Evolutionary conservation across 2,797 vertebrate genomes (phyloP).

Genomic region (Meda fulgida): DNA sequence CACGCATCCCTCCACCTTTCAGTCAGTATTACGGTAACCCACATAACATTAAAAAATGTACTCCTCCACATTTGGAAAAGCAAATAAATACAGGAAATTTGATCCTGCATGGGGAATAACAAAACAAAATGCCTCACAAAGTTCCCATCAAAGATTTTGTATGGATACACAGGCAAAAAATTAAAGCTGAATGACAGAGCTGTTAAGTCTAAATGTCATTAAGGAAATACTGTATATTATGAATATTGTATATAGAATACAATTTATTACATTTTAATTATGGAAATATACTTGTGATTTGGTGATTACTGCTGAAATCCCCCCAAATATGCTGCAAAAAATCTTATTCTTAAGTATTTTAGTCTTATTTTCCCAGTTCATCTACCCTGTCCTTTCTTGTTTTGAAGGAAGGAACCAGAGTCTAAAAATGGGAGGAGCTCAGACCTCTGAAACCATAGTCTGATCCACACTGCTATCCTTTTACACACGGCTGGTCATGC

Average conservation of each 20-base stretch:
- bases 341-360: background rate
- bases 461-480: conserved; percentile 34
- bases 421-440: conserved; percentile 4
- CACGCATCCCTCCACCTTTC: conserved; percentile 10
- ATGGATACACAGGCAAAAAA: conserved; percentile 13
- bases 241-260: background rate
- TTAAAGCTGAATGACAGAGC: background rate
- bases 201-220: background rate
- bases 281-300: background rate
- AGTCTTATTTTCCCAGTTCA: background rate
- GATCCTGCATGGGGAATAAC: conserved; percentile 36
- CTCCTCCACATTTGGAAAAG: conserved; percentile 52
- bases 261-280: background rate
- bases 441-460: conserved; percentile 16
- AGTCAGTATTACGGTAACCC: conserved; percentile 45
- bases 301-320: background rate
- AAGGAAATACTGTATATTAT: conserved; percentile 5
- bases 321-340: background rate
- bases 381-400: background rate
- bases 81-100: conserved; percentile 60
- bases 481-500: conserved; percentile 18
- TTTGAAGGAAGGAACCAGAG: background rate
- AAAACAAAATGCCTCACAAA: conserved; percentile 48
- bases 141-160: conserved; percentile 28
- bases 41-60: conserved; percentile 27